Base-by-base conservation (phyloP, 2,888 invertebrate species). In the Platerodrilus igneus region DNA sequence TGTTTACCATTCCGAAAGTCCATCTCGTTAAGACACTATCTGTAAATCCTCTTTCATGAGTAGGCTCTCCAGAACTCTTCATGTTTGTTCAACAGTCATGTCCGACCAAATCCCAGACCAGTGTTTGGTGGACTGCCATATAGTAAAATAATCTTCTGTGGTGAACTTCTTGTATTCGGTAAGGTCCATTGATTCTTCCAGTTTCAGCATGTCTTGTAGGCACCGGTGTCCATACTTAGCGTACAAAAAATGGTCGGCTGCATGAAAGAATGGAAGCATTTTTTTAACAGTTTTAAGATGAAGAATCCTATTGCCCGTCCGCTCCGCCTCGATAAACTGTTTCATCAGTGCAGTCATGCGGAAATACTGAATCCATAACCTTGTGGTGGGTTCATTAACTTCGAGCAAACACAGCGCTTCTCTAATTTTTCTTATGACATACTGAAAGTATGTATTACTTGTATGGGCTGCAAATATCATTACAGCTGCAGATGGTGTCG, bases 141-240 rank as follows among this genome's bases (percentile, higher is more conserved):
- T 38, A 2, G 45, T 50, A 20, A 48, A 50, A n/a, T 22, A 31
- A 11, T 38, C 44, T 37, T 41, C 19, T 20, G 15, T 31, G 21
- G n/a, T n/a, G n/a, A n/a, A n/a, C n/a, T n/a, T n/a, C n/a, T n/a
- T n/a, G n/a, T n/a, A n/a, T n/a, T n/a, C n/a, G n/a, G n/a, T n/a
- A n/a, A n/a, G n/a, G n/a, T n/a, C n/a, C n/a, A n/a, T n/a, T n/a
- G n/a, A n/a, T n/a, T n/a, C 27, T 34, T 48, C 16, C 19, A 62
- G 47, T 17, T 39, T 16, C 4, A 15, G 16, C 62, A 65, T 65
- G 48, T 64, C 61, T 55, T 67, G 66, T 4, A 66, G 36, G 50
- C 63, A 64, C 8, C 63, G 22, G 14, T 62, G 59, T 9, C 42
- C 43, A 23, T 51, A 52, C 48, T 61, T 62, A 5, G 61, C 58